Base-by-base conservation (phyloP, 2,797 vertebrate species). In the Enteromius trimaculatus region DNA sequence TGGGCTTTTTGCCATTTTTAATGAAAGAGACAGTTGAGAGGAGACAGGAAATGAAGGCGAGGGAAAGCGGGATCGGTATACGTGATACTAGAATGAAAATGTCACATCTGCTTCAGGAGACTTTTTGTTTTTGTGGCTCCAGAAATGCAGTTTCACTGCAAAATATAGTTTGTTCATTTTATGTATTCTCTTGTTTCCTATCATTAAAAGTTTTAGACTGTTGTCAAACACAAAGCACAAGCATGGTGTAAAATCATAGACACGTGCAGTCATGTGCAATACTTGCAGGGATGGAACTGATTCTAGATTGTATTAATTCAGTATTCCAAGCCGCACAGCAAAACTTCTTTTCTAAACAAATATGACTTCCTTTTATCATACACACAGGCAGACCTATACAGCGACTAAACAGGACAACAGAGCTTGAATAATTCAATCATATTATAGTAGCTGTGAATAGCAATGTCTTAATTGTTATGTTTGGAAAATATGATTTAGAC, bases 1-100 rank as follows among this genome's bases (percentile, higher is more conserved):
- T 39, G 66, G 62, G 47, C 13, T 42, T 84, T 34, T 64, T 80
- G 68, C 31, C n/a, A 53, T 79, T 64, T 74, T 80, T 84, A 62
- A 62, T 77, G 53, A 62, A 37, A 78, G 34, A 84, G 79, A 65
- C 74, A 23, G 2, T 34, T 42, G 53, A 55, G 34, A 58, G 64
- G 16, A 80, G 49, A n/a, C 74, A 68, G 47, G 26, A 70, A 75
- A 75, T 79, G 47, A 79, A 53, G 42, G 44, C 2, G 19, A 79
- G 44, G 58, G 42, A 60, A 76, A 44, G 13, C 31, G 39, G 21
- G n/a, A 78, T 64, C 6, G 29, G 29, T 31, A n/a, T n/a, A 8
- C 29, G 26, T 42, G 47, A 66, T 14, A 21, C 26, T 31, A 81
- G 58, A 64, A 82, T 55, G 21, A 42, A 65, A 64, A 37, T 37